These are phyloP conservation scores for Urechis unicinctus DNA, from an alignment of 2,888 invertebrate species.

Conservation along the genomic window DNA sequence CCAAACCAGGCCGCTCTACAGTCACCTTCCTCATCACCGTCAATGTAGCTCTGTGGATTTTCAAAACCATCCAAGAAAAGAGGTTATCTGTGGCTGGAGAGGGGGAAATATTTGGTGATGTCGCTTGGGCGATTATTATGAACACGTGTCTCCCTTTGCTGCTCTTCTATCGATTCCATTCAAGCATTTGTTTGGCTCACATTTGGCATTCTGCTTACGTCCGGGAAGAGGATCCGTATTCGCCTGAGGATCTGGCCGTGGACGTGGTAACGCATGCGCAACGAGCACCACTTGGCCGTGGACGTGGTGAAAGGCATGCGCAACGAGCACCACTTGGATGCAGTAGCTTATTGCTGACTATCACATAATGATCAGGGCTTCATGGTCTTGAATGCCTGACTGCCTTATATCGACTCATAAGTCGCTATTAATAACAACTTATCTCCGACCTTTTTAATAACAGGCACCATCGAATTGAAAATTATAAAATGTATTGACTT, in stretches of 20 bases:
- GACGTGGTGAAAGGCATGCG: too few species aligned
- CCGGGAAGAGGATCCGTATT: neutral
- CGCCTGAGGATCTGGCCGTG: neutral
- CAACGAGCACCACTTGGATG: too few species aligned
- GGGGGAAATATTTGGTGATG: slow-evolving; percentile 57
- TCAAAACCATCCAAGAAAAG: slow-evolving; percentile 56
- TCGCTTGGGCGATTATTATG: slow-evolving; percentile 62
- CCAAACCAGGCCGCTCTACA: slow-evolving; percentile 57
- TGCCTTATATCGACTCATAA: too few species aligned
- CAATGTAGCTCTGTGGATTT: slow-evolving; percentile 62
- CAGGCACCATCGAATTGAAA: too few species aligned
- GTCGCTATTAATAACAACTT: too few species aligned
- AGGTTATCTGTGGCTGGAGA: slow-evolving; percentile 1
- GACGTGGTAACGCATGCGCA: neutral
- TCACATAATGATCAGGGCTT: too few species aligned
- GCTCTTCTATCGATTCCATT: slow-evolving; percentile 50
- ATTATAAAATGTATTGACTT: too few species aligned
- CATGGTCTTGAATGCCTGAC: too few species aligned
- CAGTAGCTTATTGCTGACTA: too few species aligned
- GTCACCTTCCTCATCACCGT: slow-evolving; percentile 61
- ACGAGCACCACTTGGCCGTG: too few species aligned
- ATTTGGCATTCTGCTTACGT: slow-evolving; percentile 45
- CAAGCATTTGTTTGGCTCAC: slow-evolving; percentile 44
- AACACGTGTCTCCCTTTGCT: slow-evolving; percentile 59
- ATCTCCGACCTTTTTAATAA: too few species aligned